Conservation (phyloP, 1,140 invertebrate species). For the Euwallacea similis region DNA sequence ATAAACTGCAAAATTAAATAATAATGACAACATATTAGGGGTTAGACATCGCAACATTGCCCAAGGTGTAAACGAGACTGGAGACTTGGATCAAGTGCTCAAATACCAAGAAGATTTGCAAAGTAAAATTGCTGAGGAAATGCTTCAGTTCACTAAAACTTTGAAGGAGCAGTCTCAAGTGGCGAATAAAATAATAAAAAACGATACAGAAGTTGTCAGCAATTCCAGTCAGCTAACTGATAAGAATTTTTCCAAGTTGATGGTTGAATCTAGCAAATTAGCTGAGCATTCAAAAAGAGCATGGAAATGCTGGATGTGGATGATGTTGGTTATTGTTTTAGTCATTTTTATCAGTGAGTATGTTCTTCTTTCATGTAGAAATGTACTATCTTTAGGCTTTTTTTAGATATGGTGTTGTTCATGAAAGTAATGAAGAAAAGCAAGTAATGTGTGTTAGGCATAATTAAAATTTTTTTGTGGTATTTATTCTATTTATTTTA, state of each 20-base stretch:
- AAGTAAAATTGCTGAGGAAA: slow-evolving; percentile 90
- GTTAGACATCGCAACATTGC: slow-evolving; percentile 42
- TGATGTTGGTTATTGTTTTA: slow-evolving; percentile 82
- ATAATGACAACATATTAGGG: slow-evolving; percentile 16
- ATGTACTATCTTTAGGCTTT: slow-evolving; percentile 17
- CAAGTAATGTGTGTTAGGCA: not conserved
- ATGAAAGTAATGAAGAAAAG: slow-evolving; percentile 74
- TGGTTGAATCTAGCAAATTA: slow-evolving; percentile 78
- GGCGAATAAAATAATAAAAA: slow-evolving; percentile 82
- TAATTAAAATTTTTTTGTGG: no score
- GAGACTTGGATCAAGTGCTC: slow-evolving; percentile 79
- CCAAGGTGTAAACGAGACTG: slow-evolving; percentile 45
- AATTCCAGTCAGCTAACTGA: slow-evolving; percentile 80
- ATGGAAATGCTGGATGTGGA: slow-evolving; percentile 93
- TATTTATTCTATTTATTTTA: no score
- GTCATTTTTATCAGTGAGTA: slow-evolving; percentile 84
- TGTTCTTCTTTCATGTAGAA: slow-evolving; percentile 15
- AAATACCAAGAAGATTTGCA: slow-evolving; percentile 86
- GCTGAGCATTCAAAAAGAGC: slow-evolving; percentile 82
- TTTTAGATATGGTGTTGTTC: slow-evolving; percentile 77
- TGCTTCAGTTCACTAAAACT: slow-evolving; percentile 82
- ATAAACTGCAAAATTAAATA: not conserved
- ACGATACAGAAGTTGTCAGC: slow-evolving; percentile 77
- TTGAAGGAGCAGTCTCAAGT: slow-evolving; percentile 87
- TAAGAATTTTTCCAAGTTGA: slow-evolving; percentile 72